A percentile compares a stretch with the other conserved stretches of the same genome.
Evolutionary conservation across 2,888 invertebrate species (phyloP).

Genomic region (Agrochola circellaris): DNA sequence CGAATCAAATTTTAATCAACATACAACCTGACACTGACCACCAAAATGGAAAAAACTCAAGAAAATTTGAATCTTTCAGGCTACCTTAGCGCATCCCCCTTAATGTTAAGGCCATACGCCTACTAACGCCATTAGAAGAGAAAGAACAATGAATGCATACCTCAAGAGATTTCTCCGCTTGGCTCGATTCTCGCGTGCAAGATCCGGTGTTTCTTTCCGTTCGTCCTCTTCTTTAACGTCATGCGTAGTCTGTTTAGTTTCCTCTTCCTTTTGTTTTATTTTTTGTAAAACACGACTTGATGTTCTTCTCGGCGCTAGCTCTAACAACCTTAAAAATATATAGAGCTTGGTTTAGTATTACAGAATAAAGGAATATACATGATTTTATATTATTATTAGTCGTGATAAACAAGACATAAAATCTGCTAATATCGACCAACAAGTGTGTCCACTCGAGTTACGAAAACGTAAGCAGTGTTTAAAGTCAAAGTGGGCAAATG

Average conservation of each 20-base stretch:
- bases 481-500: not conserved
- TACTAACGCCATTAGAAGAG: not conserved
- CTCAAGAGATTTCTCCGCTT: conserved; percentile 89
- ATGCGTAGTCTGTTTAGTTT: conserved; percentile 80
- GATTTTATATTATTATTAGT: not conserved
- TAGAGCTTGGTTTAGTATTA: conserved; percentile 13
- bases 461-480: not conserved
- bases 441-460: not conserved
- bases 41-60: too few species aligned
- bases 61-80: too few species aligned
- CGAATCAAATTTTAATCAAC: too few species aligned
- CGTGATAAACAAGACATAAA: not conserved
- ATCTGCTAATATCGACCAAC: not conserved
- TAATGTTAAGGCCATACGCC: not conserved
- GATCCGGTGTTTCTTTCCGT: conserved; percentile 84
- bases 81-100: too few species aligned
- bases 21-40: too few species aligned
- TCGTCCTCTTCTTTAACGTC: conserved; percentile 86
- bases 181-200: conserved; percentile 88
- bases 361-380: not conserved
- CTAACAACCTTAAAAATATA: conserved; percentile 87
- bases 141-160: conserved; percentile 65
- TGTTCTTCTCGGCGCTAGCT: conserved; percentile 92
- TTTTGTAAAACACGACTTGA: conserved; percentile 92
- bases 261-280: conserved; percentile 89